A percentile compares a stretch with the other conserved stretches of the same genome.
Conservation (phyloP, 2,888 invertebrate genomes). For the Sesia bembeciformis region DNA sequence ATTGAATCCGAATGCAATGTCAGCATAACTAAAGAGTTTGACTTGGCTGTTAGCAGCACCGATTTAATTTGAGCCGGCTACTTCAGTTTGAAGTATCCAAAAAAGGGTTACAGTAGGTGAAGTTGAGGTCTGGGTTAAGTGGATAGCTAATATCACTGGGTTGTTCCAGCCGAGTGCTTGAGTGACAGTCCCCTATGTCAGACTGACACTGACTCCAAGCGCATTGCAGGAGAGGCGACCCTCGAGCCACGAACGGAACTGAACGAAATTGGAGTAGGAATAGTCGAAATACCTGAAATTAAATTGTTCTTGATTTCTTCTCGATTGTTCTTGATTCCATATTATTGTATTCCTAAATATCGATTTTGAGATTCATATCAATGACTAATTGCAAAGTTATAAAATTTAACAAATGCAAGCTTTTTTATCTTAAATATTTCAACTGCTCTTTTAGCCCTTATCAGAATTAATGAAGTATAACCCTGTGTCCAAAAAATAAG, state of each 20-base stretch:
- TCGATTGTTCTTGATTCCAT: no score
- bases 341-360: no score
- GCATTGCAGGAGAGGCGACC: constrained; percentile 30
- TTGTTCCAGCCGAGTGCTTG: constrained; percentile 55
- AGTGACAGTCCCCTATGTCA: constrained; percentile 63
- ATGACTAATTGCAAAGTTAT: no score
- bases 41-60: constrained; percentile 31
- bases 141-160: constrained; percentile 51
- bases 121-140: constrained; percentile 33
- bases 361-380: no score
- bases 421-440: no score
- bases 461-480: no score
- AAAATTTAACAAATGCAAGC: no score
- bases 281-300: no score
- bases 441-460: no score
- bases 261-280: no score
- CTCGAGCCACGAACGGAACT: background rate
- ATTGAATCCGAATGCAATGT: constrained; percentile 54
- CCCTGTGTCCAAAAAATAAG: no score
- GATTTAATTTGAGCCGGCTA: constrained; percentile 20
- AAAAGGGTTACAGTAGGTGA: constrained; percentile 14
- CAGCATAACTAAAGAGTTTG: constrained; percentile 55
- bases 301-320: no score
- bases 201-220: constrained; percentile 38
- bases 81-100: background rate